phyloP scores from a whole-genome alignment of 2,797 vertebrate genomes.

The Meda fulgida region DNA sequence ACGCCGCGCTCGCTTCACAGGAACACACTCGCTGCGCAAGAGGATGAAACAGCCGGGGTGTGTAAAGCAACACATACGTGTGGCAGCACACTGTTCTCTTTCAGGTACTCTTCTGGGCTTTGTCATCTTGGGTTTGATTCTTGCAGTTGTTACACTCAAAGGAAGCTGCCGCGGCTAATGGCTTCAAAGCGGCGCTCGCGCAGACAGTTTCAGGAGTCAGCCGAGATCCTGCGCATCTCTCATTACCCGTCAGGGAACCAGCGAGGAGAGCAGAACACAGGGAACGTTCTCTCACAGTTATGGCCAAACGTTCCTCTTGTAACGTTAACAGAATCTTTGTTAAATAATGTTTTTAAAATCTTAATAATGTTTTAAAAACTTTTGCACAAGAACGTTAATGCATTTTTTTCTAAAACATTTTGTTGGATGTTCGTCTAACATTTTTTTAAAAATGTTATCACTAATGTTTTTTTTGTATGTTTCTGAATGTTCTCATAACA shows the following conservation, averaged over 20 bases:
- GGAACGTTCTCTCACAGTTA: not conserved
- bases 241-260: constrained; percentile 62
- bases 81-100: constrained; percentile 77
- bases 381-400: too few relatives aligned
- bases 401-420: too few relatives aligned
- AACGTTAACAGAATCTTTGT: not conserved
- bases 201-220: constrained; percentile 63
- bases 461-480: not conserved
- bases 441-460: too few relatives aligned
- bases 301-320: not conserved
- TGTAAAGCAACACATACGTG: constrained; percentile 81
- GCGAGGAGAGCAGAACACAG: not conserved
- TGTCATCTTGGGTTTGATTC: constrained; percentile 80
- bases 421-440: too few relatives aligned
- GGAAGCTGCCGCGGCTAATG: constrained; percentile 71
- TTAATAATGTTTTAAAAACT: not conserved
- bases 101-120: constrained; percentile 84
- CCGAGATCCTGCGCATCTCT: constrained; percentile 63
- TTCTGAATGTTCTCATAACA: not conserved
- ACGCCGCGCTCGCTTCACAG: constrained; percentile 74
- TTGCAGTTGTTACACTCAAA: constrained; percentile 76
- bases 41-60: constrained; percentile 73
- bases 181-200: constrained; percentile 76
- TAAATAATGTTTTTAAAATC: not conserved
- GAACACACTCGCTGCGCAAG: constrained; percentile 75